Evolutionary conservation across 2,797 vertebrate species (phyloP).

Genomic region (Lutjanus argentimaculatus): DNA sequence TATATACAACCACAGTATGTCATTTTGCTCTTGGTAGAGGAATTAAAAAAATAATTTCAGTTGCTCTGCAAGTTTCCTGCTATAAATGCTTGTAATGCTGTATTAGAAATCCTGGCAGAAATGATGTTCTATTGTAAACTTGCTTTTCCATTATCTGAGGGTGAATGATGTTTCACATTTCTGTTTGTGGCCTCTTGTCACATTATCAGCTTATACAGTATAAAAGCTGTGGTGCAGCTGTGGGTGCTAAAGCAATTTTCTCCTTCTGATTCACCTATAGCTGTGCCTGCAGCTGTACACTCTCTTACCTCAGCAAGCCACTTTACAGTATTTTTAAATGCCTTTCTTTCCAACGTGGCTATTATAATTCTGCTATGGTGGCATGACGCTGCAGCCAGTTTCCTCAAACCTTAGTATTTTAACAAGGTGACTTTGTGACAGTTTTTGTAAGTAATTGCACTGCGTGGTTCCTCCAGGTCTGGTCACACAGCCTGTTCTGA

Average conservation of each 20-base stretch:
- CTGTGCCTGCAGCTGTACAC: conserved; percentile 41
- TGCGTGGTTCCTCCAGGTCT: conserved; percentile 66
- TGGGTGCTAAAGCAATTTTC: conserved; percentile 61
- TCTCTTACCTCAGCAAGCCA: conserved; percentile 43
- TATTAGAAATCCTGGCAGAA: conserved; percentile 50
- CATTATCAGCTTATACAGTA: conserved; percentile 65
- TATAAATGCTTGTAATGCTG: conserved; percentile 46
- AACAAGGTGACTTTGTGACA: conserved; percentile 76
- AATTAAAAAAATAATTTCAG: conserved; percentile 33
- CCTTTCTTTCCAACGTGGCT: conserved; percentile 38
- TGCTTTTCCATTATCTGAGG: conserved; percentile 60
- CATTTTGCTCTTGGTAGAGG: conserved; percentile 28
- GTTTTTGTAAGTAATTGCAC: conserved; percentile 59
- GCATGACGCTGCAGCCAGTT: conserved; percentile 41
- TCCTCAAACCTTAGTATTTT: conserved; percentile 49
- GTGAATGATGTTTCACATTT: conserved; percentile 63
- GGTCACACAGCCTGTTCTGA: conserved; percentile 55
- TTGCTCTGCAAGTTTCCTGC: conserved; percentile 36
- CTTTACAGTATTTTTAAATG: conserved; percentile 55
- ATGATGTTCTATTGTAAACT: conserved; percentile 59
- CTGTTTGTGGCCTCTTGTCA: conserved; percentile 65
- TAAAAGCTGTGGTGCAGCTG: conserved; percentile 41
- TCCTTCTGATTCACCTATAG: conserved; percentile 61
- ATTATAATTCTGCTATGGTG: conserved; percentile 60
- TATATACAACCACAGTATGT: conserved; percentile 13